These are phyloP conservation scores for Polypterus senegalus DNA, from an alignment of 2,113 vertebrate species.

Conservation along the genomic window DNA sequence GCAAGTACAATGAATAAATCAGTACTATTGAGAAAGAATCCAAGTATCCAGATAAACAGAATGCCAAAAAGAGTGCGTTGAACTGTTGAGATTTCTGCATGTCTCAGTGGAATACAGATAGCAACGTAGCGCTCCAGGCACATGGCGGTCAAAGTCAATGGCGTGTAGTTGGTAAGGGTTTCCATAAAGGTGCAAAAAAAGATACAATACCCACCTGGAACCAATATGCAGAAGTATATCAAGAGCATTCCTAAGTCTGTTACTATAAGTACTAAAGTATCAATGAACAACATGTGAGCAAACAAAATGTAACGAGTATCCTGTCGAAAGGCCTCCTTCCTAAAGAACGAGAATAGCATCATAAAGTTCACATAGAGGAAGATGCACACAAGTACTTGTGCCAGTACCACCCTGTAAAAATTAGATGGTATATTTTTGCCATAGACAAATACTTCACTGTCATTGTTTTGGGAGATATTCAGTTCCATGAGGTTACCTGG, in stretches of 20 bases:
- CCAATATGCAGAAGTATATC: background rate
- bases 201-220: constrained; percentile 16
- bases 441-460: too few species aligned
- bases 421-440: too few species aligned
- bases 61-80: constrained; percentile 43
- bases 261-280: constrained; percentile 28
- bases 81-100: constrained; percentile 34
- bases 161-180: constrained; percentile 19
- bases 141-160: constrained; percentile 48
- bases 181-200: constrained; percentile 5
- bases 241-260: constrained; percentile 9
- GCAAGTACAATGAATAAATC: constrained; percentile 24
- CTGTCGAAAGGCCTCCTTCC: constrained; percentile 28
- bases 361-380: constrained; percentile 31
- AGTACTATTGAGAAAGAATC: constrained; percentile 19
- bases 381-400: constrained; percentile 1
- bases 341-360: constrained; percentile 32
- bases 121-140: constrained; percentile 55
- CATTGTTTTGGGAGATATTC: too few species aligned
- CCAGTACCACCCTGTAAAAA: too few species aligned
- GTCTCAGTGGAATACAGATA: constrained; percentile 43
- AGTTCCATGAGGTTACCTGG: too few species aligned
- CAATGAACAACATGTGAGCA: constrained; percentile 29
- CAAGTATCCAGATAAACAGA: constrained; percentile 33
- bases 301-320: constrained; percentile 35